Evolutionary conservation across 1,140 invertebrate species (phyloP), one percentile per base, ranked within the genome.

Genomic region (Zaprionus inermis): DNA sequence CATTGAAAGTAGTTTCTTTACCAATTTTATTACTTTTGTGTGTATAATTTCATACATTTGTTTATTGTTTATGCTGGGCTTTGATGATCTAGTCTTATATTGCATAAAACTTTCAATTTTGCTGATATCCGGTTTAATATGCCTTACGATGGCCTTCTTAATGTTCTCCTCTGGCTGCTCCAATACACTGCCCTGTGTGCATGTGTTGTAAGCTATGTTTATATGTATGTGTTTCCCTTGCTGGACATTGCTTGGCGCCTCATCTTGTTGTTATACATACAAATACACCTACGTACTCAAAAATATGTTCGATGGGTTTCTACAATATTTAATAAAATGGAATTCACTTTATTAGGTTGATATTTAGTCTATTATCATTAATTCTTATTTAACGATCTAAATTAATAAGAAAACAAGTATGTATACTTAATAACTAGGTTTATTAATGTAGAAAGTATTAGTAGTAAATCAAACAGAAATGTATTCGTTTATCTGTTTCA

Each of bases 41-140:
- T 2, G 0, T 10, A 32, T 32, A 32, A 9, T 16, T 44, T 16
- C 20, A 34, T 57, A 5, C 20, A 5, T 20, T 20, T 22, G 10
- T 49, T 49, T 49, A 49, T 20, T 49, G 18, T 12, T 49, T 22
- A 49, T 46, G 44, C 44, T 22, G 18, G n/a, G n/a, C 18, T 28
- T 1, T 38, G 12, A 12, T 18, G 18, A 49, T 18, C 11, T 10
- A 49, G 6, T 16, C n/a, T 10, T 44, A 14, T 24, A 54, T 58
- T 81, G 72, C 72, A 73, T 80, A 78, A 80, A 89, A 88, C 84
- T 88, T 88, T 88, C 84, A 78, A 76, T 89, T 89, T 89, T 88
- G 49, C 66, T 89, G 74, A 75, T 88, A 83, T 83, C 84, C 84
- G 84, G 84, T 89, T 89, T 80, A 68, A 51, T 56, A 44, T 68